Base-by-base conservation (phyloP, 2,113 vertebrate species). In the Pimephales promelas region DNA sequence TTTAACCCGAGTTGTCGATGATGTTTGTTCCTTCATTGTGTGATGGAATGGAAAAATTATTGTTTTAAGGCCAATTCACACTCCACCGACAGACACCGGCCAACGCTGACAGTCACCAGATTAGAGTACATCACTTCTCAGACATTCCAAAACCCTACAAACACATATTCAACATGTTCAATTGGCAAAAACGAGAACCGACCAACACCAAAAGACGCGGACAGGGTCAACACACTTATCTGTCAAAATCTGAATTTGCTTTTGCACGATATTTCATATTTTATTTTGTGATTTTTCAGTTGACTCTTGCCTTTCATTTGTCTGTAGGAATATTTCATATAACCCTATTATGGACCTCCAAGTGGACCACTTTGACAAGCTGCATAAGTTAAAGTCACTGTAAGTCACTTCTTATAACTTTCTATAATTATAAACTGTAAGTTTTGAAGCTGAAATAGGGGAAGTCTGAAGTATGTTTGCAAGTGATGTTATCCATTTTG, bases 311-410 rank as follows among this genome's bases (percentile, higher is more conserved):
- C 20, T 85, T n/a, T 10, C n/a, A 82, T 91, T 75, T 76, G 22
- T 90, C 90, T 88, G 77, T 84, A 99, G 97, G 86, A 98, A 99
- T 87, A 95, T 99, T 91, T 99, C 98, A 2, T 95, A 96, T 88
- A 99, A 99, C 85, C 96, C 97, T 22, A 95, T 98, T 54, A 88
- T 94, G 91, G 94, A 96, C 91, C 94, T 99, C 85, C 95, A 95
- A 86, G 89, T 89, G 76, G 92, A 97, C 78, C 97, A 97, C 90
- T 99, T 99, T 93, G 96, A 98, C 91, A 95, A 95, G 88, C 84
- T 99, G 86, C 73, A 90, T 88, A 97, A 96, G 86, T 93, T 99
- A 77, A 99, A 97, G 87, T 99, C 98, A 49, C 90, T 99, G 98
- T 99, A 94, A 97, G 97, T 97, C n/a, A n/a, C 8, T 18, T 52